phyloP scores from a whole-genome alignment of 2,797 vertebrate genomes.

The Manis javanica region DNA sequence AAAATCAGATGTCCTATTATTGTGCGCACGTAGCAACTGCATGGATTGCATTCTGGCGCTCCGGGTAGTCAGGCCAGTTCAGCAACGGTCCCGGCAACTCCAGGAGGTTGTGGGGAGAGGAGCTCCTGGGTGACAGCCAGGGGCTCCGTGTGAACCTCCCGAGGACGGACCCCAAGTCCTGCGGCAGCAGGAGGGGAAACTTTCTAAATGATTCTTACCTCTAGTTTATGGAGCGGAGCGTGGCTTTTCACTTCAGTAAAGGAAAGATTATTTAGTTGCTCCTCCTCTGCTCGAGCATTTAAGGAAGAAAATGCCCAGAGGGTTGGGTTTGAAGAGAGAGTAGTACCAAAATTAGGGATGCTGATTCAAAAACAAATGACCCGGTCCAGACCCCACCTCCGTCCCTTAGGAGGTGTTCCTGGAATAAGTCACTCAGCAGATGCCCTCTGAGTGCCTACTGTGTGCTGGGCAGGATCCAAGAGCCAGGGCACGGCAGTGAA shows the following conservation, averaged over 20 bases:
- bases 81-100: neutral
- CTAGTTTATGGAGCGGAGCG: neutral
- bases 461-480: neutral
- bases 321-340: neutral
- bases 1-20: constrained; percentile 69
- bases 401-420: no score
- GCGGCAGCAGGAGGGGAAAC: neutral
- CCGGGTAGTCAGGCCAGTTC: neutral
- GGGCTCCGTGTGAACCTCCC: fast-evolving
- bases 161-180: neutral
- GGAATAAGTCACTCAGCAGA: neutral
- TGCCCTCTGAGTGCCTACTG: neutral
- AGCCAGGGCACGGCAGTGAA: no score
- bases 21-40: neutral
- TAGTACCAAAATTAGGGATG: neutral
- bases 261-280: neutral
- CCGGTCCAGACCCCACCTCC: neutral
- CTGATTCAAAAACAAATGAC: neutral
- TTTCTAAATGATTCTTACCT: neutral
- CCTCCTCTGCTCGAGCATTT: neutral
- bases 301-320: neutral
- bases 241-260: neutral
- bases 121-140: fast-evolving
- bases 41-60: neutral
- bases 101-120: neutral